Base-by-base conservation (phyloP, 2,113 vertebrate species). In the Vombatus ursinus region DNA sequence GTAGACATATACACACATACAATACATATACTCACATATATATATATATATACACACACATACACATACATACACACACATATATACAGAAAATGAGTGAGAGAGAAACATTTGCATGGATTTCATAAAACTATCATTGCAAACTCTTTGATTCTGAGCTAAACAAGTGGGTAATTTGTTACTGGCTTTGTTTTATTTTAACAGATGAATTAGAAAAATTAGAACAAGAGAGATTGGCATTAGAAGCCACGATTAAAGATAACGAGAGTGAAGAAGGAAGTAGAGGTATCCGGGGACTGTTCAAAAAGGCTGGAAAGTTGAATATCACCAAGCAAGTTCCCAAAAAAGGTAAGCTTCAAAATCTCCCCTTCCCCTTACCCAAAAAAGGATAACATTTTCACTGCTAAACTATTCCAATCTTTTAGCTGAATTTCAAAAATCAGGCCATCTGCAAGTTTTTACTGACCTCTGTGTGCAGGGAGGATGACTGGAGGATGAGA, bases 121-220 rank as follows among this genome's bases (percentile, higher is more conserved):
- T 0, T 54, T 90, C 57, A 37, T 91, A 48, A 93, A 48, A 77
- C 44, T n/a, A 19, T 94, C 93, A 16, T 31, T 52, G 8, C 48
- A 93, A 57, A 61, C 9, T 2, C 28, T 37, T 37, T 61, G 49
- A 52, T 31, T 77, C 90, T 0, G 7, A 90, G 4, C 8, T 51
- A 47, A 94, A n/a, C 10, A 7, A 48, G 47, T 50, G 19, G 48
- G 24, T 47, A 84, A 77, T 44, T 84, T 84, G 1, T 44, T 44
- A 84, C 37, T 90, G 48, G 49, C 25, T 25, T 96, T 97, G 50
- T 51, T 98, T 96, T 96, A 68, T 51, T 93, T 97, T 97, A 93
- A 84, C 97, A 99, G 99, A 99, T 89, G 99, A 99, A 97, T 98
- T 99, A 94, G 96, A 99, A 96, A 99, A 98, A 95, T 97, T 99